A percentile compares a stretch with the other conserved stretches of the same genome.
phyloP scores from a whole-genome alignment of 2,113 vertebrate genomes.

The Carollia perspicillata region DNA sequence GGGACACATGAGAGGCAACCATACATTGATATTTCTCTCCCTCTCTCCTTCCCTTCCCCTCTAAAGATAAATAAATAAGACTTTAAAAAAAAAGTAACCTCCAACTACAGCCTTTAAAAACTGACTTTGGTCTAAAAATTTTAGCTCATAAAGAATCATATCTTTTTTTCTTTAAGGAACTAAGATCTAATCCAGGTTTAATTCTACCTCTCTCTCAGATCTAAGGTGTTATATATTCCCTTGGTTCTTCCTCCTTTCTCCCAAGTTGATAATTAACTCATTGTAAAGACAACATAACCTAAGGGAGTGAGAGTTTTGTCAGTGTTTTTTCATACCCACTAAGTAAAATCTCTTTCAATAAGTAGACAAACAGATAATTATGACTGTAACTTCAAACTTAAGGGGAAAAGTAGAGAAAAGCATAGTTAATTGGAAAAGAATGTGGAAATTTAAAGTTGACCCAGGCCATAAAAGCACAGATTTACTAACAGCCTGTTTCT shows the following conservation, averaged over 20 bases:
- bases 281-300: slow-evolving; percentile 10
- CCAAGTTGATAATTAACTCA: slow-evolving; percentile 52
- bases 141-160: neutral
- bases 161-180: slow-evolving; percentile 2
- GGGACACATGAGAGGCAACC: no score
- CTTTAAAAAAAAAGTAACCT: no score
- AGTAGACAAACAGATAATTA: slow-evolving; percentile 17
- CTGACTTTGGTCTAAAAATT: slow-evolving; percentile 7
- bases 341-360: slow-evolving; percentile 31
- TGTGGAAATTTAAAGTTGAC: neutral
- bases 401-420: slow-evolving; percentile 28
- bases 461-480: neutral
- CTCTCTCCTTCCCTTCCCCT: no score
- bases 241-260: neutral
- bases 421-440: slow-evolving; percentile 2
- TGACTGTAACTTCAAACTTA: slow-evolving; percentile 9
- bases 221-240: slow-evolving; percentile 11
- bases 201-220: neutral
- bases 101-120: slow-evolving; percentile 36
- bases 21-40: no score
- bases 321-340: neutral
- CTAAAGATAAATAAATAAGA: no score
- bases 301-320: neutral
- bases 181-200: slow-evolving; percentile 8
- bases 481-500: slow-evolving; percentile 10